Conservation (phyloP, 2,888 invertebrate species). For the Diplolepis rosae region DNA sequence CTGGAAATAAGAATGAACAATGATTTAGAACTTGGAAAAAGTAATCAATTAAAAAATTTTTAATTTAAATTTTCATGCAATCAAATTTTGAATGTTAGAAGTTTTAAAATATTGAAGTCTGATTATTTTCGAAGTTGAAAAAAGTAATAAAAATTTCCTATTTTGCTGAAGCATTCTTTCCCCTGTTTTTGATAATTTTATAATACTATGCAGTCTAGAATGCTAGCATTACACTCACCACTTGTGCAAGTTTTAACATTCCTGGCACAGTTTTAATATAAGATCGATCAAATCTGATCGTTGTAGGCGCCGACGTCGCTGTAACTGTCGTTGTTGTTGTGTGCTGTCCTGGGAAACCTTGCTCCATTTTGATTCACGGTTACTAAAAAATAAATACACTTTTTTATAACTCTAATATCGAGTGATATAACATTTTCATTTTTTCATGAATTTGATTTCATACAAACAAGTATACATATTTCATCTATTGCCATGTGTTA, state of each 20-base stretch:
- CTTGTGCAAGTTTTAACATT: conserved; percentile 83
- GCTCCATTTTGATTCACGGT: conserved; percentile 72
- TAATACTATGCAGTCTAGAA: not conserved
- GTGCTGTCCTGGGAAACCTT: conserved; percentile 84
- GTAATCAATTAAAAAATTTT: not conserved
- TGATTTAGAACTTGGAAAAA: too few relatives aligned
- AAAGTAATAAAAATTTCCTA: too few relatives aligned
- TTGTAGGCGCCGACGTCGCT: conserved; percentile 81
- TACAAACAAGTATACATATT: too few relatives aligned
- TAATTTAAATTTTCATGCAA: not conserved
- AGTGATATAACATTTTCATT: too few relatives aligned
- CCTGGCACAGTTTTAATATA: conserved; percentile 85
- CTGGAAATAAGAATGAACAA: too few relatives aligned
- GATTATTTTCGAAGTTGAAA: too few relatives aligned
- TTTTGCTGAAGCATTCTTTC: not conserved
- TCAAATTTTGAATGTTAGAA: not conserved
- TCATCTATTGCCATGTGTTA: too few relatives aligned
- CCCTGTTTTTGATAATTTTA: not conserved
- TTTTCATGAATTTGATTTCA: too few relatives aligned
- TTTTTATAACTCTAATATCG: too few relatives aligned
- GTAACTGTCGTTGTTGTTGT: conserved; percentile 79
- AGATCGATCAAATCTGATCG: conserved; percentile 82
- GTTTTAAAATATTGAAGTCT: too few relatives aligned
- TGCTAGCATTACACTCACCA: too few relatives aligned
- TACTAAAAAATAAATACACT: not conserved